Conservation (phyloP, 2,113 vertebrate genomes). For the Cyrtonyx montezumae region DNA sequence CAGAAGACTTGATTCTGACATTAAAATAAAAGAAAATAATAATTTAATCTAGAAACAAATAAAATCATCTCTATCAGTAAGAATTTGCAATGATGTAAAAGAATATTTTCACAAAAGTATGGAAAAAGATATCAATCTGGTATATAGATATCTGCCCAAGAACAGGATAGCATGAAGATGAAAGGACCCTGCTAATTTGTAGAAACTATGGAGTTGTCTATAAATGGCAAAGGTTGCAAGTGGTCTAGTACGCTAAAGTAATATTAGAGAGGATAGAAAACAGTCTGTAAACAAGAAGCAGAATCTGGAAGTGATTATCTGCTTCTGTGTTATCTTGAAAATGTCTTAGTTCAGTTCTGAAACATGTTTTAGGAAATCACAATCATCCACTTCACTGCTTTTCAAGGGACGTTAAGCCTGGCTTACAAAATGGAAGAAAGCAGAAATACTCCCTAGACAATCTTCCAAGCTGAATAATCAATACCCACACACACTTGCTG, state of each 20-base stretch:
- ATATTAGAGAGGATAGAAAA: not conserved
- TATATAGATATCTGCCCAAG: not conserved
- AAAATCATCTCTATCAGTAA: not conserved
- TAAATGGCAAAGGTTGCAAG: not conserved
- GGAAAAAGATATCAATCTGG: not conserved
- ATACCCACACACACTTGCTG: not conserved
- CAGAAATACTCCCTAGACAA: not conserved
- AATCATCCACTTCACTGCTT: not conserved
- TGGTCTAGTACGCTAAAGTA: not conserved
- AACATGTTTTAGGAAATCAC: not conserved
- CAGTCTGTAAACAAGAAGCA: not conserved
- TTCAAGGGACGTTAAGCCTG: not conserved
- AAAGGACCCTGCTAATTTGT: not conserved
- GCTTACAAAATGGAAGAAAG: not conserved
- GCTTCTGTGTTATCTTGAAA: not conserved
- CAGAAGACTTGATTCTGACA: not conserved
- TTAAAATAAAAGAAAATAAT: not conserved
- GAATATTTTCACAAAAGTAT: not conserved
- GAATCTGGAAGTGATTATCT: accelerated
- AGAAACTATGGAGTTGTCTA: not conserved
- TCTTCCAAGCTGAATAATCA: not conserved
- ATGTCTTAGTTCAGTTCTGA: not conserved
- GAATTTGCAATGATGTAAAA: not conserved
- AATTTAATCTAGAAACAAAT: not conserved
- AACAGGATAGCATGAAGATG: not conserved